Conservation (phyloP, 2,888 invertebrate genomes). For the Argyresthia albistria region DNA sequence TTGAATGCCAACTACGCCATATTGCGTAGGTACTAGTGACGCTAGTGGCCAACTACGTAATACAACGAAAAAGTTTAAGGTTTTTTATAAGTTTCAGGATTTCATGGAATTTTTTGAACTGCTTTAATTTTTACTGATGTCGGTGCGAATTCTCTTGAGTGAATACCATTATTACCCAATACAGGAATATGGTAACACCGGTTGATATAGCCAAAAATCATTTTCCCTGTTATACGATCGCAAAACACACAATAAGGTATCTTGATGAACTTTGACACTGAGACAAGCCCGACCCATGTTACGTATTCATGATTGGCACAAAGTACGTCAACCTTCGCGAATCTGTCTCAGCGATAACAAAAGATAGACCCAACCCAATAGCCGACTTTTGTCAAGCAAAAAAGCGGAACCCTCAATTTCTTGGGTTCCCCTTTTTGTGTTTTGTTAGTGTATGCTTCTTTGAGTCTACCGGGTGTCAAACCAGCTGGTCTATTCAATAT, state of each 20-base stretch:
- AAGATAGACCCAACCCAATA: constrained; percentile 8
- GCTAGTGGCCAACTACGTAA: too few relatives aligned
- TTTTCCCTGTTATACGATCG: constrained; percentile 3
- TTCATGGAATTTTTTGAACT: too few relatives aligned
- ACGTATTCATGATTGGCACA: constrained; percentile 27
- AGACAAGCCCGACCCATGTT: constrained; percentile 36
- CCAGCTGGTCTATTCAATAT: constrained; percentile 63
- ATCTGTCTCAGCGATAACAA: constrained; percentile 43
- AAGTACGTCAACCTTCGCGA: constrained; percentile 34
- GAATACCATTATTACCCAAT: too few relatives aligned
- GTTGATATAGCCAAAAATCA: background rate
- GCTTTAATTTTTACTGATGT: too few relatives aligned
- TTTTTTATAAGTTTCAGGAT: too few relatives aligned
- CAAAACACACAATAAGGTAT: constrained; percentile 8
- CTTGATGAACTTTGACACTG: constrained; percentile 56
- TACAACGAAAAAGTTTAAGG: too few relatives aligned
- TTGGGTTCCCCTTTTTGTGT: constrained; percentile 31
- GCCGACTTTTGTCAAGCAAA: constrained; percentile 33
- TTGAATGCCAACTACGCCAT: too few relatives aligned
- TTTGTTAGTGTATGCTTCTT: constrained; percentile 49
- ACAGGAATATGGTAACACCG: background rate
- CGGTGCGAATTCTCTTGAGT: too few relatives aligned
- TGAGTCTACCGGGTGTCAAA: constrained; percentile 32
- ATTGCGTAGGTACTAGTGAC: too few relatives aligned
- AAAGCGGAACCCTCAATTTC: constrained; percentile 43